Base-by-base conservation (phyloP, 2,113 vertebrate genomes). In the Cryptotis parvus region DNA sequence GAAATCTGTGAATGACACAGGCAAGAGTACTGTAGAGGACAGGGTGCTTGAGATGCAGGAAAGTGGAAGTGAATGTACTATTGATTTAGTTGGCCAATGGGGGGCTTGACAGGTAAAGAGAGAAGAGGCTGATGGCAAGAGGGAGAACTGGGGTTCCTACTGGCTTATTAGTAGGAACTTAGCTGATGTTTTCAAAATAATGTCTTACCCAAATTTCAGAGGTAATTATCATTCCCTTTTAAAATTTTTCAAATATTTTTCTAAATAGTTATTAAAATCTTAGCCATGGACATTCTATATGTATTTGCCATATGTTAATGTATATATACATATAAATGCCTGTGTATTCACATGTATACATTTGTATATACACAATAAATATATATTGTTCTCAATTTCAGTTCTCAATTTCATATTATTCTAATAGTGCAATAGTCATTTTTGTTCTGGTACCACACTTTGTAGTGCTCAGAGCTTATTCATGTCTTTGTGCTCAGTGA, bases 141-240 rank as follows among this genome's bases (percentile, higher is more conserved):
- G 29, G 8, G 35, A 29, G 37, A 52, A 12, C 27, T 39, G 68
- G 22, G 39, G 24, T 82, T 78, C 69, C 63, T 61, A 31, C 3
- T 35, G 11, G 10, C 78, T 73, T 33, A 33, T 52, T 45, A 33
- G 79, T 58, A 83, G 5, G 18, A 68, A 5, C 63, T 58, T 6
- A 2, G n/a, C 29, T 69, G 16, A 45, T 74, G 41, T 26, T 92
- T 39, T 90, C 39, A 84, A 91, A 90, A 66, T 90, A 89, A 73
- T 39, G 90, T 81, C 18, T 11, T 91, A 65, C 22, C 27, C 3
- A 76, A 70, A 82, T 45, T 87, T 89, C 43, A 83, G 33, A 82
- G 80, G 79, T 84, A 58, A 49, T 77, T 73, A 27, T 41, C 31
- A n/a, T 72, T 3, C 35, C 41, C 69, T 7, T 78, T 90, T 79